Evolutionary conservation across 2,888 invertebrate species (phyloP).

Genomic region (Dexiosoma caninum): DNA sequence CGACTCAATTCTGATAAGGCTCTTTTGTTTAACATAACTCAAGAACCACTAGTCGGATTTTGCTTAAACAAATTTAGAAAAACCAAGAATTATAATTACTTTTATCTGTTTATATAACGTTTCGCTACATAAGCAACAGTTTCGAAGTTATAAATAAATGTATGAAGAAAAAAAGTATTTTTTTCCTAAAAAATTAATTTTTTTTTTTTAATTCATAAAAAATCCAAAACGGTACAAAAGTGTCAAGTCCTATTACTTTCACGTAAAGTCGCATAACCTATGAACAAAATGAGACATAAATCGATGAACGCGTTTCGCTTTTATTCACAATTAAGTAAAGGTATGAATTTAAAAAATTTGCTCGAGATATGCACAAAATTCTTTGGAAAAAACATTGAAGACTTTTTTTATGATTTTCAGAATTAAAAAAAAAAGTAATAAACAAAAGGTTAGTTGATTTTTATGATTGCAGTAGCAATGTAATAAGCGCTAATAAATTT

Average conservation of each 20-base stretch:
- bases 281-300: neutral
- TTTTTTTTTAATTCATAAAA: slow-evolving; percentile 30
- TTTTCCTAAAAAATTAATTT: slow-evolving; percentile 20
- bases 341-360: slow-evolving; percentile 22
- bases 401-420: neutral
- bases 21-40: slow-evolving; percentile 18
- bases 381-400: neutral
- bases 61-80: neutral
- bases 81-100: slow-evolving; percentile 10
- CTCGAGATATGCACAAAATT: slow-evolving; percentile 10
- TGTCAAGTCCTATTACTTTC: slow-evolving; percentile 2
- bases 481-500: slow-evolving; percentile 6
- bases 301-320: slow-evolving; percentile 23
- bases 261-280: slow-evolving; percentile 9
- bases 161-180: slow-evolving; percentile 23
- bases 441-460: slow-evolving; percentile 11
- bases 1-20: slow-evolving; percentile 3
- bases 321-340: neutral
- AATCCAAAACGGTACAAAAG: slow-evolving; percentile 12
- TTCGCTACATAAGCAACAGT: slow-evolving; percentile 20
- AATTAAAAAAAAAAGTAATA: neutral
- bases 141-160: slow-evolving; percentile 15
- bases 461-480: neutral
- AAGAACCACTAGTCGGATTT: slow-evolving; percentile 1
- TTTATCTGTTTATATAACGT: neutral